Evolutionary conservation across 2,113 vertebrate species (phyloP).

Genomic region (Rhadina sibilatrix): DNA sequence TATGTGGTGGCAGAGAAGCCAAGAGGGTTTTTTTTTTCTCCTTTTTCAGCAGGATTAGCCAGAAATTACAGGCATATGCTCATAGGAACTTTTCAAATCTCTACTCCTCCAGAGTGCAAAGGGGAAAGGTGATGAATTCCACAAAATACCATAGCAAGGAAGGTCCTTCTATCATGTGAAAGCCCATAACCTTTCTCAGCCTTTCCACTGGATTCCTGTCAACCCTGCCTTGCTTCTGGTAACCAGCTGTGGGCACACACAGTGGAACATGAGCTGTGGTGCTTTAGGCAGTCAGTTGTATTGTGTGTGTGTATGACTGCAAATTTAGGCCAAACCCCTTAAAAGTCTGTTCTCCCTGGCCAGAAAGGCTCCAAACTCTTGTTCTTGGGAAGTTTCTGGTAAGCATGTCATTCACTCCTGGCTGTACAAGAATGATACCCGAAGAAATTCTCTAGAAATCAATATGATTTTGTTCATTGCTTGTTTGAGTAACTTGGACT

Average conservation of each 20-base stretch:
- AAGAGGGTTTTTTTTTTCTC: neutral
- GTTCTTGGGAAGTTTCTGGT: neutral
- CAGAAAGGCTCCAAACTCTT: neutral
- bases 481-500: neutral
- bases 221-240: neutral
- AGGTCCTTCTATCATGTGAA: neutral
- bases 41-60: neutral
- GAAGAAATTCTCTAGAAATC: neutral
- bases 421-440: neutral
- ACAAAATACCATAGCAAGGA: neutral
- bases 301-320: neutral
- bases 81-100: neutral
- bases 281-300: neutral
- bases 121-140: neutral
- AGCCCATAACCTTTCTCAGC: neutral
- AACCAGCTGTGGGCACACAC: neutral
- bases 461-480: neutral
- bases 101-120: neutral
- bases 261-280: neutral
- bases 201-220: neutral
- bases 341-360: neutral
- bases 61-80: neutral
- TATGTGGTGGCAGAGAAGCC: neutral
- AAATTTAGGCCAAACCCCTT: neutral
- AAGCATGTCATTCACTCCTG: neutral